Evolutionary conservation across 2,888 invertebrate species (phyloP), one percentile per base, ranked within the genome.

Genomic region (Dendrolimus pini): DNA sequence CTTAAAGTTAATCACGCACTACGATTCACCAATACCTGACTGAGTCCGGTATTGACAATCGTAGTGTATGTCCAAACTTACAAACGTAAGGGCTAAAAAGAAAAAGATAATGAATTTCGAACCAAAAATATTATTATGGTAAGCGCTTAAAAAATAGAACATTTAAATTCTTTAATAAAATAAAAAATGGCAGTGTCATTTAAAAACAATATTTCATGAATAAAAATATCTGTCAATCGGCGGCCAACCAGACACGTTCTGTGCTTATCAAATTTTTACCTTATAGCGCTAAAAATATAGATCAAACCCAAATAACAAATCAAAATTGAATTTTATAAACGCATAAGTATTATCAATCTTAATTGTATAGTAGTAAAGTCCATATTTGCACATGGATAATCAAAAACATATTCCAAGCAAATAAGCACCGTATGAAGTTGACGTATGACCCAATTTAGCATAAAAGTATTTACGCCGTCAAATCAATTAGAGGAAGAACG

Each of bases 401-500:
- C 47, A 47, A 30, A 6, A 30, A 30, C 30, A 30, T 30, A 30
- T 30, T 30, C 30, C 30, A 30, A 30, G 30, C 30, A 30, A 30
- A 30, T 30, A 30, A 30, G 6, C 30, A 30, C 30, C 30, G 3
- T 30, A 30, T 30, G 30, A 6, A 3, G 30, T 30, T 6, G 30
- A 30, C 0, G 30, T 6, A 30, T 6, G 30, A 6, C 30, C 6
- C 6, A 30, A 30, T 30, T 30, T 30, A 30, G 30, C 30, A 30
- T 30, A 30, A 30, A 30, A 30, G 6, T 30, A 6, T 30, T 30
- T 30, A 58, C 61, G 61, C 70, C 71, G 77, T 77, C 75, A 76
- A 74, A 75, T 82, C 83, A 83, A 86, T 87, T 86, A 87, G 81
- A 80, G 82, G 84, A 83, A 83, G 84, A 80, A 72, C 75, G 75